These are phyloP conservation scores for Globodera rostochiensis DNA, from an alignment of 1,140 invertebrate species.

Conservation along the genomic window DNA sequence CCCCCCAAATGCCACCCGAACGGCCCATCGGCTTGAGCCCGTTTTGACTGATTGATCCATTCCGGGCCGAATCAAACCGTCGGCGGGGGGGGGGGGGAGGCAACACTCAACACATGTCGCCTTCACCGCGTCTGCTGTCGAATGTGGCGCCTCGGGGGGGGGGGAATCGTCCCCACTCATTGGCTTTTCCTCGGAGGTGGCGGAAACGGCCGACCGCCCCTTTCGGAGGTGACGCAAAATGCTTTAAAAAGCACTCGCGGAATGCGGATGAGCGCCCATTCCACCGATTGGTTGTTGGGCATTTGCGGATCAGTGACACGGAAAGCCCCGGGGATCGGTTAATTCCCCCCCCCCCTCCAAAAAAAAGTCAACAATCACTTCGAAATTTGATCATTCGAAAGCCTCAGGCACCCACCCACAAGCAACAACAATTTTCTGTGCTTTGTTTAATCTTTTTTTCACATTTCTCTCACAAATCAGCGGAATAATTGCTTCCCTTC, in stretches of 20 bases:
- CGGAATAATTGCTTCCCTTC: not conserved
- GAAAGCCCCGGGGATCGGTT: not conserved
- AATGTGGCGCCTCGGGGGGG: not conserved
- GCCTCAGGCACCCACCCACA: not conserved
- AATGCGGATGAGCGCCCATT: not conserved
- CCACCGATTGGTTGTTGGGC: not conserved
- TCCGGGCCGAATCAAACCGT: conserved; percentile 5
- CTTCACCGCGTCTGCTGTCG: not conserved
- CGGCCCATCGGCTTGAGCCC: not conserved
- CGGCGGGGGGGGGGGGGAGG: not conserved
- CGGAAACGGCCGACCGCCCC: no score
- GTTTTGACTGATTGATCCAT: conserved; percentile 17
- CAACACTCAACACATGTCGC: conserved; percentile 13
- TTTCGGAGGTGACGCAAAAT: not conserved
- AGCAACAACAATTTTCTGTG: not conserved
- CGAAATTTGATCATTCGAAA: not conserved
- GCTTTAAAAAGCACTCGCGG: not conserved
- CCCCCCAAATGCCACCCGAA: not conserved
- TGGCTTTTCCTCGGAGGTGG: not conserved
- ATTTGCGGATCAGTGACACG: not conserved
- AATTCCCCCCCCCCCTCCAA: no score
- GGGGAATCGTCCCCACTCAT: not conserved
- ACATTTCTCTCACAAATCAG: no score
- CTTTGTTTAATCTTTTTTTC: no score
- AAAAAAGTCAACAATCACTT: not conserved